Evolutionary conservation across 2,888 invertebrate species (phyloP), one percentile per base, ranked within the genome.

Genomic region (Chrysomela aeneicollis): DNA sequence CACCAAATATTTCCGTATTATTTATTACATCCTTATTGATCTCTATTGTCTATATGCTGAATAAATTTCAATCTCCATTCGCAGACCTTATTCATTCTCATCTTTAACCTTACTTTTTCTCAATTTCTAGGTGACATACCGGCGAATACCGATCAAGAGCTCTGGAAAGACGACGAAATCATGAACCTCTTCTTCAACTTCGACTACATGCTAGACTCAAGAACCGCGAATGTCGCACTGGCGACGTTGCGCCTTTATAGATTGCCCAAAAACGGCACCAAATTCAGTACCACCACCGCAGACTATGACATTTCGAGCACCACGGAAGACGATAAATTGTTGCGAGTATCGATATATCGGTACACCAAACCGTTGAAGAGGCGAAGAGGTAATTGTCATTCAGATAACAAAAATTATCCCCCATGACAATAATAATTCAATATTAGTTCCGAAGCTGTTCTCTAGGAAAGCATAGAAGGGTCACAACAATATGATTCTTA

Each of bases 131-230:
- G 88, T 79, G 85, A 85, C 69, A 71, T 85, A 17, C 87, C 88
- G 0, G 78, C 83, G 61, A 85, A 86, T 71, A 85, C 86, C 4
- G 87, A 87, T 63, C 79, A 83, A 61, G 87, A 87, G 35, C 75
- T 83, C 1, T 87, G 87, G 87, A 80, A 81, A 42, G 84, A 86
- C 63, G 82, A 84, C 17, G 83, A 83, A 62, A 79, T 83, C 1
- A 86, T 88, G 85, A 87, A 87, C 74, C 80, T 88, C 71, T 83
- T 83, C 71, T 88, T 88, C 75, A 85, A 86, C 68, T 78, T 87
- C 61, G 85, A 84, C 62, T 79, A 83, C 21, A 71, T 77, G n/a
- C 64, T 76, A 0, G 80, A 79, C 32, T 82, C 82, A n/a, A 83
- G 83, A 46, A 82, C 82, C 58, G 70, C 72, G 21, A 83, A 84